These are phyloP conservation scores for Drosophila lini DNA, from an alignment of 1,140 invertebrate species.

Conservation along the genomic window DNA sequence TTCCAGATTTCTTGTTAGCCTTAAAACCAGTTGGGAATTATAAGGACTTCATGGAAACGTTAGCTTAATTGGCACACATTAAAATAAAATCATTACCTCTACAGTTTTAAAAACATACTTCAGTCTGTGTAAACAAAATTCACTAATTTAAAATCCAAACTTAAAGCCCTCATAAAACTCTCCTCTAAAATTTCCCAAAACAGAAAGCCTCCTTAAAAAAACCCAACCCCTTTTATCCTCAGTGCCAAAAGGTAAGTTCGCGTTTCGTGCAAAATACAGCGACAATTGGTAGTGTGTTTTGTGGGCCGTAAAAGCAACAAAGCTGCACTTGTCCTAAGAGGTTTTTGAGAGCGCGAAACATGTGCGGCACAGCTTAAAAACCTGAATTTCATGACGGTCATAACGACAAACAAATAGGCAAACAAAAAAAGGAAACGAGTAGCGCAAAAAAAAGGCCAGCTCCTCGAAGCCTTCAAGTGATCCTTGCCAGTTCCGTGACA, in stretches of 20 bases:
- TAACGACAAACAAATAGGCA: constrained; percentile 18
- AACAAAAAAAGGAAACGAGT: background rate
- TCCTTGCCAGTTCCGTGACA: constrained; percentile 32
- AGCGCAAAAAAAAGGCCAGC: background rate
- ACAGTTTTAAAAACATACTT: background rate
- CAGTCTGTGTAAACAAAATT: background rate
- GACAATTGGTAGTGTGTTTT: constrained; percentile 30
- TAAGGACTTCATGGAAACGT: background rate
- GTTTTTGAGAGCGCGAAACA: constrained; percentile 48
- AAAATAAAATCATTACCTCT: background rate
- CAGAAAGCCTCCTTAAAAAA: background rate
- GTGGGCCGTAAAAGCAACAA: constrained; percentile 34
- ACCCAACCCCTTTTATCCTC: background rate
- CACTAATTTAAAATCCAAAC: background rate
- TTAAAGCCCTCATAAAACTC: background rate
- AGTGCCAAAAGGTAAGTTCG: constrained; percentile 11
- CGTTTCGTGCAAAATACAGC: constrained; percentile 13
- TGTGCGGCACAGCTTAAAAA: constrained; percentile 35
- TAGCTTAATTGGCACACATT: background rate
- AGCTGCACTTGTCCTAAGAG: constrained; percentile 45
- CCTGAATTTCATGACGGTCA: constrained; percentile 32
- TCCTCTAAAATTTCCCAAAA: background rate
- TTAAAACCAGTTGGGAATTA: background rate
- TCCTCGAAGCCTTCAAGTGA: constrained; percentile 8
- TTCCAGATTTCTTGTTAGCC: too few species aligned